A percentile compares a stretch with the other conserved stretches of the same genome.
These are phyloP conservation scores for Channallabes apus DNA, from an alignment of 2,797 vertebrate species.

Conservation along the genomic window DNA sequence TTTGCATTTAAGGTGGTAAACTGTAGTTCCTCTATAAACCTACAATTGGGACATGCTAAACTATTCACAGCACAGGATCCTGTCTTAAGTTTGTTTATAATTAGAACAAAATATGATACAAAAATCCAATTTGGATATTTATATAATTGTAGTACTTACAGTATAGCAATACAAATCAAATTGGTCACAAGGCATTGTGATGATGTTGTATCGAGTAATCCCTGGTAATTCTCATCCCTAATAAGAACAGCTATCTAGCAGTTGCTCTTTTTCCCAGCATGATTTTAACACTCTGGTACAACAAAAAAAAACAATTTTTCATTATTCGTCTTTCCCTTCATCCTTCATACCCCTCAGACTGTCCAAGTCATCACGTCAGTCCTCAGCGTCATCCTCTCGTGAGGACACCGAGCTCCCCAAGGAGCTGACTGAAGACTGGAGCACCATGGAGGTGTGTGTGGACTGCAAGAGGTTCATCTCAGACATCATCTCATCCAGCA, in stretches of 20 bases:
- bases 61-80: too few species aligned
- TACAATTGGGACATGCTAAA: too few species aligned
- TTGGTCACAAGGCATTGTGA: too few species aligned
- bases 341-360: conserved; percentile 68
- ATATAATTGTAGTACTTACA: too few species aligned
- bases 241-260: neutral
- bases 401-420: conserved; percentile 89
- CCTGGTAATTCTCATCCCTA: too few species aligned
- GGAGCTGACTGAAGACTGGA: conserved; percentile 96
- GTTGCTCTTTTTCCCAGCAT: neutral
- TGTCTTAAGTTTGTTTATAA: too few species aligned
- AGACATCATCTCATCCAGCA: conserved; percentile 95
- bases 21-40: too few species aligned
- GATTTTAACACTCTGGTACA: neutral
- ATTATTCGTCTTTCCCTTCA: neutral
- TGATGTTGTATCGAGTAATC: too few species aligned
- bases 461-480: conserved; percentile 99
- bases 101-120: too few species aligned
- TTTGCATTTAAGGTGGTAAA: too few species aligned
- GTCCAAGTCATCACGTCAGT: conserved; percentile 77
- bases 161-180: too few species aligned
- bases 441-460: conserved; percentile 97
- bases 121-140: too few species aligned
- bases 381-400: conserved; percentile 76
- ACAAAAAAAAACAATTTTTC: neutral